Conservation (phyloP, 2,113 vertebrate genomes). For the Atrichornis clamosus region DNA sequence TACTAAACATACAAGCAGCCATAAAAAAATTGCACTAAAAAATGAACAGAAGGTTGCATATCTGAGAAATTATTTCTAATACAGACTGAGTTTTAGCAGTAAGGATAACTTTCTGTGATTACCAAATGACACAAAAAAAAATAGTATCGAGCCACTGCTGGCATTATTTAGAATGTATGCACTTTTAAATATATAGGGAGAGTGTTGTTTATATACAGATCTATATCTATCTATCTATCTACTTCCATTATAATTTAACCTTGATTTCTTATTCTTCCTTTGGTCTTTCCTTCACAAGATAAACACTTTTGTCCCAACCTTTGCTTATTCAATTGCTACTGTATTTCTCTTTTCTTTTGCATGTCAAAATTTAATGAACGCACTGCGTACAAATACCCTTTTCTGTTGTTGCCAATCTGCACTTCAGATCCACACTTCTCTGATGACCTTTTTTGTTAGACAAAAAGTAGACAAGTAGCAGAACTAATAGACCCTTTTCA, state of each 20-base stretch:
- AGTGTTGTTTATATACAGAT: neutral
- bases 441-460: neutral
- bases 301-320: neutral
- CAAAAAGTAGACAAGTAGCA: neutral
- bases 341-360: neutral
- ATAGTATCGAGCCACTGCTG: neutral
- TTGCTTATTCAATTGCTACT: neutral
- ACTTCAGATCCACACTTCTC: neutral
- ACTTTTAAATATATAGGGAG: neutral
- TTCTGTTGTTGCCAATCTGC: neutral
- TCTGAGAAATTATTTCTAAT: constrained; percentile 49
- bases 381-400: neutral
- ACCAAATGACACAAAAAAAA: neutral
- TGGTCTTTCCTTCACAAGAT: neutral
- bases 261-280: neutral
- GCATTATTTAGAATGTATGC: neutral
- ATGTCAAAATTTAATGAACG: neutral
- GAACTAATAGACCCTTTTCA: neutral
- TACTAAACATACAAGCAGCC: constrained; percentile 29
- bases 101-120: neutral
- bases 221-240: neutral
- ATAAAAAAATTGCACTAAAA: constrained; percentile 39
- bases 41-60: constrained; percentile 47
- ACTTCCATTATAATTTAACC: neutral
- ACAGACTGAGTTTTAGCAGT: neutral